Conservation (phyloP, 2,113 vertebrate species). For the Lasiurus borealis region DNA sequence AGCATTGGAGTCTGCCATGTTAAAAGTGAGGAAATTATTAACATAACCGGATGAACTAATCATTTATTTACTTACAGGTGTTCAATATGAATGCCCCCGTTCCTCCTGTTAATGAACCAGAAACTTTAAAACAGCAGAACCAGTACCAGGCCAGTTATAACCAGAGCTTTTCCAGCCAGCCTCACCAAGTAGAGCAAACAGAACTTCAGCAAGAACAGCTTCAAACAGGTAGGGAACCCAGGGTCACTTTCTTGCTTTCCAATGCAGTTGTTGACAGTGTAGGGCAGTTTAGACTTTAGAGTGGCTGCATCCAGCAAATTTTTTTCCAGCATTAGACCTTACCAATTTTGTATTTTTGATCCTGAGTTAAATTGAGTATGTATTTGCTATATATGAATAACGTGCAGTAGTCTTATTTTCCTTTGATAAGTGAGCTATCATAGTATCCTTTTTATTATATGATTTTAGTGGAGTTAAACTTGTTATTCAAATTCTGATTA, state of each 20-base stretch:
- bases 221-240: constrained; percentile 92
- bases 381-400: constrained; percentile 35
- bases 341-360: neutral
- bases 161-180: constrained; percentile 93
- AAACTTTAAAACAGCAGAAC: constrained; percentile 93
- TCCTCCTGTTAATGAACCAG: constrained; percentile 94
- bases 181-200: constrained; percentile 93
- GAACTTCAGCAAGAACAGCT: constrained; percentile 96
- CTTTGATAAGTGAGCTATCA: neutral
- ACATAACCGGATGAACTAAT: neutral
- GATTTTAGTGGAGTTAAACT: constrained; percentile 43
- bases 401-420: neutral
- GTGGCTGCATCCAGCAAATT: neutral
- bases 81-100: constrained; percentile 98
- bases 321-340: neutral
- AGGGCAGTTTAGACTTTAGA: neutral
- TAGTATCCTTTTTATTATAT: neutral
- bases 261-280: neutral
- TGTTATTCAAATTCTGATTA: neutral
- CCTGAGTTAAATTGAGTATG: neutral
- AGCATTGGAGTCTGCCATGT: neutral
- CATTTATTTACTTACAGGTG: constrained; percentile 87
- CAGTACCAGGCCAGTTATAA: constrained; percentile 95
- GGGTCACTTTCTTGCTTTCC: constrained; percentile 75
- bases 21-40: constrained; percentile 8